A percentile compares a stretch with the other conserved stretches of the same genome.
Conservation (phyloP, 2,888 invertebrate genomes). For the Rhopalosiphum nymphaeae region DNA sequence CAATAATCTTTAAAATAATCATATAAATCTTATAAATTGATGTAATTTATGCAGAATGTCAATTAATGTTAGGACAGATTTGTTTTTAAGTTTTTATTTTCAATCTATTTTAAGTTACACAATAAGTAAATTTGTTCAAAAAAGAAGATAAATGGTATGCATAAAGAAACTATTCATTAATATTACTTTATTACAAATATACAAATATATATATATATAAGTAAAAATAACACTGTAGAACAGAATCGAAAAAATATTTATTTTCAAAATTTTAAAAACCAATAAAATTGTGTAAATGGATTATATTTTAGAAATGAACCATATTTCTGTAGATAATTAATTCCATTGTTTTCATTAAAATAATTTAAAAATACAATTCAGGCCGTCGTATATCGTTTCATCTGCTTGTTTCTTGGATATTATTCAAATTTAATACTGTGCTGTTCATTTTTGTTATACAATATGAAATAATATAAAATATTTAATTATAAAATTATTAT, state of each 20-base stretch:
- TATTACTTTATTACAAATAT: too few species aligned
- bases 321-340: slow-evolving; percentile 3
- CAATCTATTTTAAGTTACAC: too few species aligned
- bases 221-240: neutral
- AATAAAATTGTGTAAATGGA: neutral
- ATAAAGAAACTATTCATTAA: too few species aligned
- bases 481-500: neutral
- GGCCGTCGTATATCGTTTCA: neutral
- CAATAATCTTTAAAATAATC: neutral
- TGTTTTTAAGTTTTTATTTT: too few species aligned
- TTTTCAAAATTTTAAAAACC: neutral
- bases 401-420: slow-evolving; percentile 18
- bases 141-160: too few species aligned
- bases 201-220: too few species aligned
- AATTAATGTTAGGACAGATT: neutral
- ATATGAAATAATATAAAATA: neutral
- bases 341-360: neutral
- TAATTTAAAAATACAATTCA: slow-evolving; percentile 23
- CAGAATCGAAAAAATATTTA: neutral
- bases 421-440: slow-evolving; percentile 38
- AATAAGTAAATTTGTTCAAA: too few species aligned
- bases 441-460: neutral
- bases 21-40: neutral
- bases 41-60: neutral
- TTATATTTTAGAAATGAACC: neutral